Evolutionary conservation across 2,888 invertebrate species (phyloP).

Genomic region (Craniophora ligustri): DNA sequence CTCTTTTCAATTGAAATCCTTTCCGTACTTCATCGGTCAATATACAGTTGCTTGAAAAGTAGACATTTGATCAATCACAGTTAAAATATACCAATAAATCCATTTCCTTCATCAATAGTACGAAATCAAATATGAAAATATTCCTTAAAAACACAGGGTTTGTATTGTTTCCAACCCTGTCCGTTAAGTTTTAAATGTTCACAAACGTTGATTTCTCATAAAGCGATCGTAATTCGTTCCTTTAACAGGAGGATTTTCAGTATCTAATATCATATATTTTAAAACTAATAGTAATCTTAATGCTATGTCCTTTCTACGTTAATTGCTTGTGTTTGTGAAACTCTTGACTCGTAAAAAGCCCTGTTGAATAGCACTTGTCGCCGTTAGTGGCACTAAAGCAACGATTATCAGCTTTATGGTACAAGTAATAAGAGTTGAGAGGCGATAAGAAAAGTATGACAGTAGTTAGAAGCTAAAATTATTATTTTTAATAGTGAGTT

Average conservation of each 20-base stretch:
- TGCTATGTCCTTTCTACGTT: conserved; percentile 63
- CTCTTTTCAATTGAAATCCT: too few species aligned
- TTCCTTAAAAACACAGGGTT: conserved; percentile 56
- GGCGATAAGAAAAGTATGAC: conserved; percentile 37
- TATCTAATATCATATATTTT: conserved; percentile 63
- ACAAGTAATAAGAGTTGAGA: conserved; percentile 54
- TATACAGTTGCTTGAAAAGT: too few species aligned
- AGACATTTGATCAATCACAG: too few species aligned
- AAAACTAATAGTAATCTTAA: conserved; percentile 47
- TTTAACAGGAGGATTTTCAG: conserved; percentile 38
- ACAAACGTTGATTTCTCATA: conserved; percentile 56
- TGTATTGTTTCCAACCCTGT: conserved; percentile 56
- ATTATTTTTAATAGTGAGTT: conserved; percentile 34
- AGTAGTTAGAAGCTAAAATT: conserved; percentile 15
- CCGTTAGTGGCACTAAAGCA: conserved; percentile 71
- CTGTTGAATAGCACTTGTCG: conserved; percentile 68
- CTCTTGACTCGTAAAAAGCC: conserved; percentile 67
- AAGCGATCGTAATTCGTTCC: conserved; percentile 57
- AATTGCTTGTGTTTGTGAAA: conserved; percentile 72
- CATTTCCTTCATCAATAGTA: too few species aligned
- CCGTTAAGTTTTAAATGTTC: conserved; percentile 45
- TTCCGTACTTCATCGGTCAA: too few species aligned
- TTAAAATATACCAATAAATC: too few species aligned
- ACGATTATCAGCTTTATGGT: conserved; percentile 67
- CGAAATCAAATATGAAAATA: too few species aligned